Percentiles rank a stretch among this genome's conserved stretches.
These are phyloP conservation scores for Pseudomyrmex sp. DNA, from an alignment of 1,140 invertebrate species.

Conservation along the genomic window DNA sequence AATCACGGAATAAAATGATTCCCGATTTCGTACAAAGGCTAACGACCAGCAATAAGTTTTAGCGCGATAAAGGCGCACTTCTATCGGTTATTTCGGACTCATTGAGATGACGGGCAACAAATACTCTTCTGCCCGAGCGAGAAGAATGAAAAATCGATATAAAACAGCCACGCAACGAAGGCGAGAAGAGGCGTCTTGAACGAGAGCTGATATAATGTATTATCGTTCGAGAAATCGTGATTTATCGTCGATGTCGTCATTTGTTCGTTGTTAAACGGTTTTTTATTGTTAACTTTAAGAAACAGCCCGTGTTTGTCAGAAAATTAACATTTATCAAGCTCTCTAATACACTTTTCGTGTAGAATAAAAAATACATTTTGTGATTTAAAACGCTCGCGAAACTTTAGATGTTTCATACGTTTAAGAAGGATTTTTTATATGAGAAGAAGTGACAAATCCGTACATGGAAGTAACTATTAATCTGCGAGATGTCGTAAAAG, in stretches of 20 bases:
- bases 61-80: constrained; percentile 10
- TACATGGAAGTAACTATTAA: too few species aligned
- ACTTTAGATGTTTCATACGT: too few species aligned
- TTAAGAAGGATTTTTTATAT: neutral
- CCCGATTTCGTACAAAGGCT: neutral
- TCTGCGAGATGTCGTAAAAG: too few species aligned
- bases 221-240: neutral
- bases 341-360: too few species aligned
- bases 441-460: too few species aligned
- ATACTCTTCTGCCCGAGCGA: neutral
- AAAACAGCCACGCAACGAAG: neutral
- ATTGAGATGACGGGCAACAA: constrained; percentile 8
- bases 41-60: constrained; percentile 43
- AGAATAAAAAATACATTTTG: too few species aligned
- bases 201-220: neutral
- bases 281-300: neutral
- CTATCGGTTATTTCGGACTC: neutral
- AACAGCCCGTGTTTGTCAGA: neutral
- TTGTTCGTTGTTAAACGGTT: neutral
- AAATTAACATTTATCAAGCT: neutral
- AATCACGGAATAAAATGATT: constrained; percentile 21
- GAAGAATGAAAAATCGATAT: constrained; percentile 32
- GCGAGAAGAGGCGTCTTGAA: neutral
- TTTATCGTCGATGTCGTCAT: neutral
- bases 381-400: too few species aligned